A percentile compares a stretch with the other conserved stretches of the same genome.
These are phyloP conservation scores for Mixornis gularis DNA, from an alignment of 2,113 vertebrate genomes.

Conservation along the genomic window DNA sequence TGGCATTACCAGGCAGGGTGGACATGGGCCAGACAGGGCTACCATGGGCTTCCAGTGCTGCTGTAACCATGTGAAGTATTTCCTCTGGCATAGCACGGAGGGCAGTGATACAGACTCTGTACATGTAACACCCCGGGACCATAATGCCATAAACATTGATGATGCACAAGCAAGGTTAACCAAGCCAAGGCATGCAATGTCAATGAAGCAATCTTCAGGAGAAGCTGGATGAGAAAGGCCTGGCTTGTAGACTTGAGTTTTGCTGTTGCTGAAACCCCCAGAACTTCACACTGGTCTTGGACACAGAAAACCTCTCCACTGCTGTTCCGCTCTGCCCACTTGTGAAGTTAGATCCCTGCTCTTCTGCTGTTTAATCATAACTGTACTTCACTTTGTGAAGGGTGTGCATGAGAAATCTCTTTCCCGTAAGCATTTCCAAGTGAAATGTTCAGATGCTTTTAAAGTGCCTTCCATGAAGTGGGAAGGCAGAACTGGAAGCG, in stretches of 20 bases:
- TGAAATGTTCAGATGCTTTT: not conserved
- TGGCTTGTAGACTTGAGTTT: not conserved
- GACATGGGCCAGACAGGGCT: not conserved
- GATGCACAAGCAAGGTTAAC: not conserved
- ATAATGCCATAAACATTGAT: not conserved
- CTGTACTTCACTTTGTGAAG: not conserved
- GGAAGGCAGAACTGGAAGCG: not conserved
- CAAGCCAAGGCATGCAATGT: not conserved
- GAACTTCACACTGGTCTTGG: not conserved
- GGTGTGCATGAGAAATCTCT: not conserved
- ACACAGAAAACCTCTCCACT: not conserved
- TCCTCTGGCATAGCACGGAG: not conserved
- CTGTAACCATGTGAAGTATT: not conserved
- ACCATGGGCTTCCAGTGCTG: not conserved
- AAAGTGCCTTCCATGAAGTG: not conserved
- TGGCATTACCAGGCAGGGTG: not conserved
- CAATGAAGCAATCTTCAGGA: not conserved
- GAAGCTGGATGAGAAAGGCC: not conserved
- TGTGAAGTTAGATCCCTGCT: not conserved
- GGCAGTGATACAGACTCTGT: rapidly evolving
- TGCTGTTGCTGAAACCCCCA: not conserved
- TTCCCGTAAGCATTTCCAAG: not conserved
- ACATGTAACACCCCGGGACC: not conserved
- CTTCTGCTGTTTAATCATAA: not conserved
- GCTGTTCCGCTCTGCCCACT: not conserved